These are phyloP conservation scores for Hemicordylus capensis DNA, from an alignment of 2,113 vertebrate genomes.

Conservation along the genomic window DNA sequence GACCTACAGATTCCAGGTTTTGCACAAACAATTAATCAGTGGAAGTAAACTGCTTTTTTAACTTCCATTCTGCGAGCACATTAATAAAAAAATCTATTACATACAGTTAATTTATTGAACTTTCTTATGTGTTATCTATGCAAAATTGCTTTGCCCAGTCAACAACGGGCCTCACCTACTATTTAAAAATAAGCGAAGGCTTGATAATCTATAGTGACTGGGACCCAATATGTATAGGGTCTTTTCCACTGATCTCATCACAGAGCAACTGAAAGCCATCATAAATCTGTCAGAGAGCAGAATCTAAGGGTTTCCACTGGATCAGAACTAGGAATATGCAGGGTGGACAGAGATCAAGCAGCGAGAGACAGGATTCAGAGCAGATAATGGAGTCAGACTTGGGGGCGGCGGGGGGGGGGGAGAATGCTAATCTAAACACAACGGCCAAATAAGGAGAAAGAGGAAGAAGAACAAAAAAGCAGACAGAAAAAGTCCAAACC, in stretches of 20 bases:
- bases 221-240: not conserved
- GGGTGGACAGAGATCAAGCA: not conserved
- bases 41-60: no score
- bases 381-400: not conserved
- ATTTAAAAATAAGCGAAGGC: not conserved
- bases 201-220: not conserved
- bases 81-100: no score
- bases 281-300: not conserved
- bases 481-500: no score
- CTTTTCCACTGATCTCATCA: not conserved
- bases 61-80: no score
- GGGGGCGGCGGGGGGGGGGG: no score
- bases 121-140: no score
- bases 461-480: no score
- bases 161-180: no score
- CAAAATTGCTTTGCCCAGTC: no score
- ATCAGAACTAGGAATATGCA: not conserved
- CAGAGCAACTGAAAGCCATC: not conserved
- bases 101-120: no score
- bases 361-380: not conserved
- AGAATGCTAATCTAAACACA: not conserved
- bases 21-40: no score
- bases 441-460: not conserved
- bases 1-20: no score
- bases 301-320: not conserved